Percentiles rank a stretch among this genome's conserved stretches.
These are phyloP conservation scores for Triops longicaudatus DNA, from an alignment of 1,140 invertebrate species.

Conservation along the genomic window DNA sequence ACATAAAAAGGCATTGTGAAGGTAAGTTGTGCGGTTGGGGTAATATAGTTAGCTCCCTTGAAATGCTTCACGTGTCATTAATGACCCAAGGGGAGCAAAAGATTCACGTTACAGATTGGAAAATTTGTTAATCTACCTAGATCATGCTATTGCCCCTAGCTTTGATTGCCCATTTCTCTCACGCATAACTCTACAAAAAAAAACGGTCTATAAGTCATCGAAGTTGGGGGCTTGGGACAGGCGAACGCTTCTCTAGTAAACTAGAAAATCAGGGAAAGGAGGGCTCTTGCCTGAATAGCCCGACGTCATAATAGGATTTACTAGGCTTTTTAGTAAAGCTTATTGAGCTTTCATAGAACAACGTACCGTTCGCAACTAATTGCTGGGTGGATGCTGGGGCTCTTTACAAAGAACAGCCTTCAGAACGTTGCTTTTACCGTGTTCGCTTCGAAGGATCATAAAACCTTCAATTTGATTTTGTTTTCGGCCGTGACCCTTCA, in stretches of 20 bases:
- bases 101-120: background rate
- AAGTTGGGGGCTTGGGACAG: background rate
- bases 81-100: background rate
- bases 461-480: background rate
- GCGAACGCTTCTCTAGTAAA: background rate
- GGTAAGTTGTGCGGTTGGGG: background rate
- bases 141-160: background rate
- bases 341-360: background rate
- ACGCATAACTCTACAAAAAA: background rate
- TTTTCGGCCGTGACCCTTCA: background rate
- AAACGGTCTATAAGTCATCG: background rate
- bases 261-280: background rate
- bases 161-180: background rate
- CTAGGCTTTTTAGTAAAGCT: constrained; percentile 8
- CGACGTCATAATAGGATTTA: constrained; percentile 8
- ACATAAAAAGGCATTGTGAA: no score
- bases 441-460: background rate
- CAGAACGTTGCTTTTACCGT: background rate
- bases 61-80: background rate
- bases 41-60: background rate
- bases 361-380: background rate
- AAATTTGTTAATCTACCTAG: background rate
- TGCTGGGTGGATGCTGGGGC: background rate
- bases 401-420: background rate
- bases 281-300: background rate